phyloP scores from a whole-genome alignment of 2,888 invertebrate genomes.

The Scotopteryx bipunctaria region DNA sequence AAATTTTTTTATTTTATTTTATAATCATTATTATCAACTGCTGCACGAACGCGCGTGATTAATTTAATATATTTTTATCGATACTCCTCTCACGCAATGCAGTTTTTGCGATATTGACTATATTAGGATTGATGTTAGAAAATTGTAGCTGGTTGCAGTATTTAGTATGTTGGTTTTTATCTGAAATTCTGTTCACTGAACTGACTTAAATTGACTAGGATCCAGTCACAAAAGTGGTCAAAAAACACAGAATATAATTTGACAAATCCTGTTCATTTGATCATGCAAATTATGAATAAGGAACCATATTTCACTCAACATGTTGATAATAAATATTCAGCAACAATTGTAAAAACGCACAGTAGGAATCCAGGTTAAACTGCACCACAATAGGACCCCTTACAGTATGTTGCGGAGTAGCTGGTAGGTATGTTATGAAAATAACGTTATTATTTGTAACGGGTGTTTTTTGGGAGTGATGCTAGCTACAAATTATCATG shows the following conservation, averaged over 20 bases:
- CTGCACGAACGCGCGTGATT: constrained; percentile 68
- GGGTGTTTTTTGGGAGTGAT: constrained; percentile 71
- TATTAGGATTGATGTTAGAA: constrained; percentile 9
- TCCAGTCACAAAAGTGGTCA: too few species aligned
- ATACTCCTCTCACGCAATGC: constrained; percentile 66
- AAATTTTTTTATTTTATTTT: constrained; percentile 54
- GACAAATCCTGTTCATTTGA: neutral
- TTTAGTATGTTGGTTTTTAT: neutral
- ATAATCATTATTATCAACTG: constrained; percentile 55
- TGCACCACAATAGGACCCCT: constrained; percentile 41
- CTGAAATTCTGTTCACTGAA: neutral
- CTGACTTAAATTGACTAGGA: neutral
- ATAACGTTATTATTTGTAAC: constrained; percentile 78
- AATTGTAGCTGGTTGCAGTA: neutral
- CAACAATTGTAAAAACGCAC: constrained; percentile 45
- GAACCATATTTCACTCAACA: constrained; percentile 2
- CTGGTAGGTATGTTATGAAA: constrained; percentile 66
- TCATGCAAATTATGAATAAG: constrained; percentile 4
- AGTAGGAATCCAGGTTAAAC: constrained; percentile 48
- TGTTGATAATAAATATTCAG: constrained; percentile 38
- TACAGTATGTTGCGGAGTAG: constrained; percentile 42
- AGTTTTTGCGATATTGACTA: constrained; percentile 56
- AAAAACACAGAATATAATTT: neutral
- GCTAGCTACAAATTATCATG: constrained; percentile 77
- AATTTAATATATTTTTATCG: constrained; percentile 76